Evolutionary conservation across 2,113 vertebrate genomes (phyloP).

Genomic region (Corythaeola cristata): DNA sequence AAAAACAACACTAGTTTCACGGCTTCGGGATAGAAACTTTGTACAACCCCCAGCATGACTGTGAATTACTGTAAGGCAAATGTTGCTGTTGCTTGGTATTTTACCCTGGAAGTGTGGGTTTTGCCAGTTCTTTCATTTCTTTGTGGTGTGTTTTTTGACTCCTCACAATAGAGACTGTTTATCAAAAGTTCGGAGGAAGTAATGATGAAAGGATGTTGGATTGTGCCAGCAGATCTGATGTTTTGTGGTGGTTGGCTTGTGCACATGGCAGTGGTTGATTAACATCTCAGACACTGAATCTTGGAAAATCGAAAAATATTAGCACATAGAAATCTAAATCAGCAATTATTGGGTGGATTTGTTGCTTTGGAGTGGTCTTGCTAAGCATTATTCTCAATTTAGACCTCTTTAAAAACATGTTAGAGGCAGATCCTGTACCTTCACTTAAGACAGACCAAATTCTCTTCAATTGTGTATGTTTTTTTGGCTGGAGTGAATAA

Average conservation of each 20-base stretch:
- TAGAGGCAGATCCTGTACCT: neutral
- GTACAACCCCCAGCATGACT: neutral
- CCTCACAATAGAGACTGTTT: neutral
- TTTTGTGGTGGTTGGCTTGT: neutral
- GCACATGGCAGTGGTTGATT: neutral
- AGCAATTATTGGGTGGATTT: neutral
- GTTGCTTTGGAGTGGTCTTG: neutral
- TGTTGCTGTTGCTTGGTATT: neutral
- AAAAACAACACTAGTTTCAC: neutral
- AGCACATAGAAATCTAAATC: neutral
- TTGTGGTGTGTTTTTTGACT: neutral
- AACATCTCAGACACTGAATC: neutral
- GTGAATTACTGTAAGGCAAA: neutral
- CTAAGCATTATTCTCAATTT: neutral
- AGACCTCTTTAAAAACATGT: neutral
- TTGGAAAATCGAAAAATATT: neutral
- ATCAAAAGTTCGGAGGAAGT: neutral
- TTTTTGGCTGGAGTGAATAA: neutral
- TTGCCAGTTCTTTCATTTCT: slow-evolving; percentile 17
- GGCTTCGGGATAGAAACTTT: neutral
- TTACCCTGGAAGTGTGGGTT: neutral
- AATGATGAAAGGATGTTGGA: neutral
- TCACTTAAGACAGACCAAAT: neutral
- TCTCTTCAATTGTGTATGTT: neutral
- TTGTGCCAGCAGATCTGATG: neutral